Evolutionary conservation across 2,888 invertebrate genomes (phyloP).

Genomic region (Smittia sp.): DNA sequence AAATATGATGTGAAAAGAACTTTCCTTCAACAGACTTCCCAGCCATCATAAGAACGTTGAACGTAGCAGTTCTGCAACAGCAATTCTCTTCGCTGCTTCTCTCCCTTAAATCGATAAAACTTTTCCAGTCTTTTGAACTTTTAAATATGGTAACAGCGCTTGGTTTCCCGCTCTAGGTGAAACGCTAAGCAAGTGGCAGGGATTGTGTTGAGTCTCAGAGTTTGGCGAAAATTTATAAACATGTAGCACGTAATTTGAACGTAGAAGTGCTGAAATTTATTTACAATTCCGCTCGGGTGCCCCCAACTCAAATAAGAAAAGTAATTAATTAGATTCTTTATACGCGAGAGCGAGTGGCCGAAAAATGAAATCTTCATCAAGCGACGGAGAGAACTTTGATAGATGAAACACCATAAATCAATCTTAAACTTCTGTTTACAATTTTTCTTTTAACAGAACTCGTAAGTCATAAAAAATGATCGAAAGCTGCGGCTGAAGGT

Average conservation of each 20-base stretch:
- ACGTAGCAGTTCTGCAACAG: background rate
- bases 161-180: background rate
- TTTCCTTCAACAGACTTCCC: too few species aligned
- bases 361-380: slow-evolving; percentile 4
- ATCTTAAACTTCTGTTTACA: background rate
- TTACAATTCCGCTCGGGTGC: slow-evolving; percentile 8
- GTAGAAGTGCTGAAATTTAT: background rate
- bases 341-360: background rate
- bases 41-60: background rate
- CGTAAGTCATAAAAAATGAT: too few species aligned
- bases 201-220: background rate
- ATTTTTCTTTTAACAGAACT: background rate
- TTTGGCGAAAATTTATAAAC: slow-evolving; percentile 9
- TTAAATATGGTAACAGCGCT: background rate
- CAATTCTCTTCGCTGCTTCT: background rate
- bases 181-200: background rate
- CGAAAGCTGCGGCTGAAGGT: too few species aligned
- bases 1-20: background rate
- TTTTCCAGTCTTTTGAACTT: slow-evolving; percentile 12
- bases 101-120: slow-evolving; percentile 3
- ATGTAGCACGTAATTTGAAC: slow-evolving; percentile 7
- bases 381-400: background rate
- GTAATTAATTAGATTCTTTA: slow-evolving; percentile 28
- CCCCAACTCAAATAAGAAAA: background rate
- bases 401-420: background rate